Base-by-base conservation (phyloP, 2,113 vertebrate species). In the Charadrius vociferus region DNA sequence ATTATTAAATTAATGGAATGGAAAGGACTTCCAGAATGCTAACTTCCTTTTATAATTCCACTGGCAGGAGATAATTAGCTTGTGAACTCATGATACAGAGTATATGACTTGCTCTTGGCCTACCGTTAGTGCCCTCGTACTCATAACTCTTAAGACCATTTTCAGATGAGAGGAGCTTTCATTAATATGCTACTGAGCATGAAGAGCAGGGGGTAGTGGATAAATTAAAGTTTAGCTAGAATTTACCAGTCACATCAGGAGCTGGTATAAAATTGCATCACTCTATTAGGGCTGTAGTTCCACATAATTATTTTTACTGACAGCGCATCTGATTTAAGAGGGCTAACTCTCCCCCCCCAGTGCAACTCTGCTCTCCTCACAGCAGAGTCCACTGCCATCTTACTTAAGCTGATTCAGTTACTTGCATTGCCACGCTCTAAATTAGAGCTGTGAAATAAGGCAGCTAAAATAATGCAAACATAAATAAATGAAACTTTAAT, bases 171-270 rank as follows among this genome's bases (percentile, higher is more conserved):
- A 81, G 52, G 37, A 78, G 30, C 39, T 84, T 81, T 68, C 61
- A 27, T 43, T n/a, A 92, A 84, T 79, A 72, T 17, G 13, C 61
- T 22, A 72, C 27, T 58, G 50, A 70, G 61, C 73, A 78, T 14
- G 59, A 86, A 79, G 24, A 91, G 45, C 52, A 43, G 26, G 15
- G 37, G 12, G 37, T 62, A 45, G 73, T 34, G 17, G 24, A 24
- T 65, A 94, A 85, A 85, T 93, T 65, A 67, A 88, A 70, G 55
- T 86, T 90, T 27, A 81, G 75, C 50, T 94, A 55, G 70, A 90
- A 88, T 70, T 83, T 80, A 84, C 77, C 43, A 73, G 68, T 52
- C 68, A 17, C 52, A 86, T 56, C 91, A 49, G 77, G 39, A 92
- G 47, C 43, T 49, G 43, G 30, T 65, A 84, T 71, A 81, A 95